Percentiles rank a stretch among this genome's conserved stretches.
These are phyloP conservation scores for Gorsachius magnificus DNA, from an alignment of 2,797 vertebrate genomes.

Conservation along the genomic window DNA sequence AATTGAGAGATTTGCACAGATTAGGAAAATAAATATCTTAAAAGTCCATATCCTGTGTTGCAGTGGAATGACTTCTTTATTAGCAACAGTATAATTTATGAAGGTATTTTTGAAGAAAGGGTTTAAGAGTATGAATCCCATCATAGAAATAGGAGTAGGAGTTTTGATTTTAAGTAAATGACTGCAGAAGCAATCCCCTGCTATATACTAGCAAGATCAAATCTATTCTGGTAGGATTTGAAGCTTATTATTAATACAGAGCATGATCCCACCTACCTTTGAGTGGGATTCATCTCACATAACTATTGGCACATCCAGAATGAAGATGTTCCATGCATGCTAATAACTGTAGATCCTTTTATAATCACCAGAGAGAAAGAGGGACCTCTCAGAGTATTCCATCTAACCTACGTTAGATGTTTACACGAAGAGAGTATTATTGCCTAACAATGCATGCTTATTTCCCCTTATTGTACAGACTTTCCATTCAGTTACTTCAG, in stretches of 20 bases:
- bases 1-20: background rate
- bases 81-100: background rate
- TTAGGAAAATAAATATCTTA: background rate
- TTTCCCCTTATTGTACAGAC: background rate
- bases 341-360: background rate
- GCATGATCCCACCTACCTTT: slow-evolving; percentile 27
- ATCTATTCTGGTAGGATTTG: slow-evolving; percentile 4
- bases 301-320: background rate
- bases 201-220: background rate
- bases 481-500: background rate
- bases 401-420: background rate
- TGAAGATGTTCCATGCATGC: background rate
- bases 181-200: background rate
- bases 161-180: background rate
- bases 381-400: background rate
- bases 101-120: background rate
- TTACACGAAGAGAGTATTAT: background rate
- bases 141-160: background rate
- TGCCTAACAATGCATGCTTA: background rate
- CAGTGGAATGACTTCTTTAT: background rate
- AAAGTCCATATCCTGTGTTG: background rate
- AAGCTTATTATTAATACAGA: slow-evolving; percentile 25
- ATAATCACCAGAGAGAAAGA: background rate
- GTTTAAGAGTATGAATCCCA: background rate
- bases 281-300: slow-evolving; percentile 18